Conservation (phyloP, 2,113 vertebrate genomes). For the Oreochromis tanganicae region DNA sequence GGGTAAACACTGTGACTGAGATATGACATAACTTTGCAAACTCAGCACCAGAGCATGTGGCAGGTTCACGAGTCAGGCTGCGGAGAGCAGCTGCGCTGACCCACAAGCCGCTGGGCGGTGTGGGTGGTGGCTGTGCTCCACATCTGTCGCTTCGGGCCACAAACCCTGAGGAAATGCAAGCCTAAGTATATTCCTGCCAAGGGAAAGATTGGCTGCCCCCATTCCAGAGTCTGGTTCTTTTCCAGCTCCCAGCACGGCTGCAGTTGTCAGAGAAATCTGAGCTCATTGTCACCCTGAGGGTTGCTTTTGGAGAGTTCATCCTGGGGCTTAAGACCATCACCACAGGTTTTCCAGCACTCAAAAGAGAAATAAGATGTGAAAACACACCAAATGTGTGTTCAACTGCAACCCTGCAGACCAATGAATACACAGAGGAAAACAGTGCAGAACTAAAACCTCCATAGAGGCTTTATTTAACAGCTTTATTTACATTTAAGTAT, state of each 20-base stretch:
- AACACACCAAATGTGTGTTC: neutral
- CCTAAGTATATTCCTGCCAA: slow-evolving; percentile 11
- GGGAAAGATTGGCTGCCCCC: neutral
- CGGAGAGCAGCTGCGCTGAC: slow-evolving; percentile 19
- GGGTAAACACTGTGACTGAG: slow-evolving; percentile 2
- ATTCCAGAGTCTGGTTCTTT: neutral
- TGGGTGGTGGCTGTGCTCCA: neutral
- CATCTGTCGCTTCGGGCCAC: slow-evolving; percentile 34
- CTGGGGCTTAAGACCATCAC: neutral
- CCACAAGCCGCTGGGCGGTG: neutral
- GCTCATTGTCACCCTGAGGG: slow-evolving; percentile 6
- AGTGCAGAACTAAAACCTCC: neutral
- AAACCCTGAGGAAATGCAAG: slow-evolving; percentile 12
- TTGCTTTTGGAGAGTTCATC: slow-evolving; percentile 1
- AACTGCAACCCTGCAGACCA: neutral
- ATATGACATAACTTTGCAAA: slow-evolving; percentile 35
- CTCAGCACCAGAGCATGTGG: slow-evolving; percentile 9
- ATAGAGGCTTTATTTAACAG: neutral
- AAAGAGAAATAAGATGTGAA: neutral
- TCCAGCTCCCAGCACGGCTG: neutral
- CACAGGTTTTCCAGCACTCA: neutral
- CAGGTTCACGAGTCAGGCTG: neutral
- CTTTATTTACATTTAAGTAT: too few relatives aligned
- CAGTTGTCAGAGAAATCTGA: slow-evolving; percentile 14
- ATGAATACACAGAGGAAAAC: neutral